A percentile compares a stretch with the other conserved stretches of the same genome.
Conservation (phyloP, 2,113 vertebrate genomes). For the Callipepla californica region DNA sequence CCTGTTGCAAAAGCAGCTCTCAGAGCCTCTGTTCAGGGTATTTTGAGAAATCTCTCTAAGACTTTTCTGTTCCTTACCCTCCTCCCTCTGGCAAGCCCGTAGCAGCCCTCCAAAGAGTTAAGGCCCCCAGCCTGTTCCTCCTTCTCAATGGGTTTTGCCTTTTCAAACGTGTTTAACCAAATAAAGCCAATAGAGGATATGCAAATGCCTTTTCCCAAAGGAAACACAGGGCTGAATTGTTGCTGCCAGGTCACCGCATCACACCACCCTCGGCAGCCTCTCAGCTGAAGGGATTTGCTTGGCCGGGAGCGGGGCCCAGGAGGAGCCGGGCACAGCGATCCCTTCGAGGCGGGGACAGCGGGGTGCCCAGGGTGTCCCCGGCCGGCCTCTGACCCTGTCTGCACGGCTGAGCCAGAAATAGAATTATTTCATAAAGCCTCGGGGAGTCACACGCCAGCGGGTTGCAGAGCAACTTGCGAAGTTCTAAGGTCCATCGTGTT, state of each 20-base stretch:
- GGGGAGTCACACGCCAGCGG: fast-evolving
- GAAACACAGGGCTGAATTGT: constrained; percentile 76
- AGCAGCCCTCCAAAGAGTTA: constrained; percentile 45
- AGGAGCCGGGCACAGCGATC: constrained; percentile 65
- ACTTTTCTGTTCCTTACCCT: neutral
- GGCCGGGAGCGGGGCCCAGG: neutral
- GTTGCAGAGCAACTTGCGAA: too few relatives aligned
- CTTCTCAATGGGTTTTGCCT: constrained; percentile 66
- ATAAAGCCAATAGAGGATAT: constrained; percentile 81
- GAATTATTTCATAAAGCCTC: neutral
- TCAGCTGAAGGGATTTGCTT: constrained; percentile 71
- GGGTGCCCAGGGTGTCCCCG: neutral
- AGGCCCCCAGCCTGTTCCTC: constrained; percentile 51
- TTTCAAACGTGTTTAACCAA: constrained; percentile 74
- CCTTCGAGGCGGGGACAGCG: constrained; percentile 29
- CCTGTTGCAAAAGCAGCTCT: neutral
- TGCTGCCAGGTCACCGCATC: constrained; percentile 84
- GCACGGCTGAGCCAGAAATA: neutral
- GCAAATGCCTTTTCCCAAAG: constrained; percentile 78
- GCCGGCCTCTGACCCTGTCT: neutral
- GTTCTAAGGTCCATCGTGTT: fast-evolving
- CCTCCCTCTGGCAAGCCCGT: neutral
- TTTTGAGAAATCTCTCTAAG: neutral
- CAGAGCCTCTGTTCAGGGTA: neutral
- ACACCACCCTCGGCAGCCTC: constrained; percentile 86